These are phyloP conservation scores for Hecatera dysodea DNA, from an alignment of 2,888 invertebrate genomes.

Conservation along the genomic window DNA sequence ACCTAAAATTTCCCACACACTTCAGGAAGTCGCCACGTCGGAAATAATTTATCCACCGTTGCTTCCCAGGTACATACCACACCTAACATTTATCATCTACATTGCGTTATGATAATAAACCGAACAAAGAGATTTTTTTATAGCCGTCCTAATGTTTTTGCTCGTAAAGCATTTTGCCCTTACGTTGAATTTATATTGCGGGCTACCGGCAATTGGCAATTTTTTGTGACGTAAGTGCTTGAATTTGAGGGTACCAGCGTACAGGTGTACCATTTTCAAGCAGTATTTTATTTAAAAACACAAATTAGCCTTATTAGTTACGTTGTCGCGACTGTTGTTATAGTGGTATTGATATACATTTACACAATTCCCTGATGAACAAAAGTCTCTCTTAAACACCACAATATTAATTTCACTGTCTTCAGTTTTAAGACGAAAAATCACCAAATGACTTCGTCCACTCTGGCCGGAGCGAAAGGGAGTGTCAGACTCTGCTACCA, in stretches of 20 bases:
- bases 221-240: not conserved
- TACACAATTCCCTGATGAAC: not conserved
- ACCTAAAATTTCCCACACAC: not conserved
- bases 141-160: slow-evolving; percentile 50
- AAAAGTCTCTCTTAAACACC: not conserved
- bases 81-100: slow-evolving; percentile 47
- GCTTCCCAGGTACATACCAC: slow-evolving; percentile 16
- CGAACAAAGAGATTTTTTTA: slow-evolving; percentile 60
- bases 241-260: not conserved
- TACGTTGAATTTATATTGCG: slow-evolving; percentile 31
- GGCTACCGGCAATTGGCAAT: slow-evolving; percentile 1
- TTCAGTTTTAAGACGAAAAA: no score
- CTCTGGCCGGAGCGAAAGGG: no score
- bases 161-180: slow-evolving; percentile 58
- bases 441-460: no score
- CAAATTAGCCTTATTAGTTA: not conserved
- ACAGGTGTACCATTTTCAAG: not conserved
- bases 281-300: not conserved
- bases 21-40: not conserved
- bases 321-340: not conserved
- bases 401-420: no score
- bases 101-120: slow-evolving; percentile 57
- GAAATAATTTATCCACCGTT: slow-evolving; percentile 13
- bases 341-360: not conserved
- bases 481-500: no score